Conservation (phyloP, 2,888 invertebrate genomes). For the Erebia aethiops region DNA sequence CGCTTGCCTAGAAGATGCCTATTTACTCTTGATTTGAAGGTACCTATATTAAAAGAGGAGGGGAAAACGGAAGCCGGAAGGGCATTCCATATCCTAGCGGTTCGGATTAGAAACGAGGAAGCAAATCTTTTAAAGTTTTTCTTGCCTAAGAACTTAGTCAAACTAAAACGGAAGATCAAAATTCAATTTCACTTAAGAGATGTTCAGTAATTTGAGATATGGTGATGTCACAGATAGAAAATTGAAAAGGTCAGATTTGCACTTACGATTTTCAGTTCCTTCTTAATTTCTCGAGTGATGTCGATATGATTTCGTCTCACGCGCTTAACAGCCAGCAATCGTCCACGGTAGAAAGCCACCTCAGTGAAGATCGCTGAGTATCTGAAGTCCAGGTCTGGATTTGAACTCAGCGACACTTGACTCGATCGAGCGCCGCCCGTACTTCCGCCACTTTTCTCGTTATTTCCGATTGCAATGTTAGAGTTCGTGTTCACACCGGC, state of each 20-base stretch:
- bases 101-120: too few species aligned
- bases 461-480: conserved; percentile 86
- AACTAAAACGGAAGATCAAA: too few species aligned
- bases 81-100: too few species aligned
- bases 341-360: conserved; percentile 94
- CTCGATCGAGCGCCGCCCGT: conserved; percentile 87
- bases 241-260: not conserved
- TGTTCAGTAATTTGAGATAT: not conserved
- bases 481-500: conserved; percentile 91
- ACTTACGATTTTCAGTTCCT: conserved; percentile 94
- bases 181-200: too few species aligned
- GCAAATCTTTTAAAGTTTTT: too few species aligned
- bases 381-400: conserved; percentile 94
- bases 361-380: conserved; percentile 95
- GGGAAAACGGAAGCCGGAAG: too few species aligned
- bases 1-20: too few species aligned
- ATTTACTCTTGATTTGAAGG: too few species aligned
- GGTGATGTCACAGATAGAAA: not conserved
- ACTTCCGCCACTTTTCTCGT: conserved; percentile 63
- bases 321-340: conserved; percentile 93
- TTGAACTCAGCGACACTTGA: conserved; percentile 95
- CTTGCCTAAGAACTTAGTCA: too few species aligned
- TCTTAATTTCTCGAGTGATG: conserved; percentile 94
- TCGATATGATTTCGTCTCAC: conserved; percentile 93
- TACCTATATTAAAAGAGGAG: too few species aligned